phyloP scores from a whole-genome alignment of 2,797 vertebrate species.

The Gorsachius magnificus region DNA sequence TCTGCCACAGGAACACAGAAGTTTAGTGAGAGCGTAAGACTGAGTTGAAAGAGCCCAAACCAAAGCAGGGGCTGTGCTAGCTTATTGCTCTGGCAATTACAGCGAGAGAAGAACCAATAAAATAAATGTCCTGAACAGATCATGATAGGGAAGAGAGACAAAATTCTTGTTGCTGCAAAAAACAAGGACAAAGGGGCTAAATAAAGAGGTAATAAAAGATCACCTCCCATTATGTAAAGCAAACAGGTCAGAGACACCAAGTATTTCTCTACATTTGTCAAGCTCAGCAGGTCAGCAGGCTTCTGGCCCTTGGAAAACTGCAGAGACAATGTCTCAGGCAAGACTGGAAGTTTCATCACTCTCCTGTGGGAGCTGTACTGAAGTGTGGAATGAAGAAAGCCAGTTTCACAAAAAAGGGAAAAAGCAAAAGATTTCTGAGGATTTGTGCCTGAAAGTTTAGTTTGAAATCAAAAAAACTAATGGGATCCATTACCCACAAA shows the following conservation, averaged over 20 bases:
- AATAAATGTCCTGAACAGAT: neutral
- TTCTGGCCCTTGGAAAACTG: neutral
- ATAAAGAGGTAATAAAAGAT: neutral
- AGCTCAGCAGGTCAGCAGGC: neutral
- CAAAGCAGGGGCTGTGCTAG: neutral
- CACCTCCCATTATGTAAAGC: neutral
- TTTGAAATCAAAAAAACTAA: neutral
- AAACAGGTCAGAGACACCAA: neutral
- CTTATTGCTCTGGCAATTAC: neutral
- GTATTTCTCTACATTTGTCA: neutral
- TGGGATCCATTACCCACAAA: neutral
- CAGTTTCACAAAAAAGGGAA: neutral
- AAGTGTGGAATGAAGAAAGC: neutral
- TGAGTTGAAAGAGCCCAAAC: neutral
- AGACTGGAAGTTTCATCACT: neutral
- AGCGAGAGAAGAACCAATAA: neutral
- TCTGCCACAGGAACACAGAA: neutral
- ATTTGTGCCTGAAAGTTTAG: neutral
- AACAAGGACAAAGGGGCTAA: neutral
- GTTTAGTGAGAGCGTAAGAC: neutral
- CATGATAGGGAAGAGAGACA: neutral
- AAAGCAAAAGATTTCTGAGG: neutral
- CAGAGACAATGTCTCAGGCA: neutral
- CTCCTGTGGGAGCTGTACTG: neutral
- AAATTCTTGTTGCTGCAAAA: neutral